phyloP scores from a whole-genome alignment of 2,888 invertebrate species.

The Xylota sylvarum region DNA sequence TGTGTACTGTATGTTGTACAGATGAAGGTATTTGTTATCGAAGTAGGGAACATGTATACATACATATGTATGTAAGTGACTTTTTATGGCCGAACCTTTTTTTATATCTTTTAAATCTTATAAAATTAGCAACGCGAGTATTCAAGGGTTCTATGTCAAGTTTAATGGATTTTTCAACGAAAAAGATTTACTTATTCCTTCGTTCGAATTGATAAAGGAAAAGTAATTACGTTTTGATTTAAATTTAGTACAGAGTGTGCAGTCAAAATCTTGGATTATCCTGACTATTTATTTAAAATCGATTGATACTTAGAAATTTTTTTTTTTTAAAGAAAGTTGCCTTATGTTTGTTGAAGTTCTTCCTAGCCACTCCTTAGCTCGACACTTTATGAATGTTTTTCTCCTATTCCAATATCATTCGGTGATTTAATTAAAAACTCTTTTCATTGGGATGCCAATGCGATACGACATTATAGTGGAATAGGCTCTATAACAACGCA shows the following conservation, averaged over 20 bases:
- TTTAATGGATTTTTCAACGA: neutral
- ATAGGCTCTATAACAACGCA: too few species aligned
- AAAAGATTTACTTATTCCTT: neutral
- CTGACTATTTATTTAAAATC: too few species aligned
- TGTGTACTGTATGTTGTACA: neutral
- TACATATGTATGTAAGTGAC: neutral
- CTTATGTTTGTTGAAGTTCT: too few species aligned
- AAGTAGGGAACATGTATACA: constrained; percentile 2
- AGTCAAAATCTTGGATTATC: too few species aligned
- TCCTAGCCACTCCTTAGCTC: too few species aligned
- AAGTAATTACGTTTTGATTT: neutral
- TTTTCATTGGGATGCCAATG: too few species aligned
- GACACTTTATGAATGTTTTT: too few species aligned
- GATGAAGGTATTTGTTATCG: constrained; percentile 23
- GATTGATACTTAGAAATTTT: too few species aligned
- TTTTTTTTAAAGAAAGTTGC: too few species aligned
- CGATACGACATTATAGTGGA: too few species aligned
- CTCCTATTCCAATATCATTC: too few species aligned
- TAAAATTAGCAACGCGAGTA: neutral
- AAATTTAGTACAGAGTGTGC: neutral
- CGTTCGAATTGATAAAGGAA: neutral
- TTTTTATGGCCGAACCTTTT: neutral
- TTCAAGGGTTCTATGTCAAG: neutral
- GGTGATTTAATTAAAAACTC: too few species aligned
- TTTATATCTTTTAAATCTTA: neutral